Conservation (phyloP, 2,797 vertebrate genomes). For the Mionectes olivaceus region DNA sequence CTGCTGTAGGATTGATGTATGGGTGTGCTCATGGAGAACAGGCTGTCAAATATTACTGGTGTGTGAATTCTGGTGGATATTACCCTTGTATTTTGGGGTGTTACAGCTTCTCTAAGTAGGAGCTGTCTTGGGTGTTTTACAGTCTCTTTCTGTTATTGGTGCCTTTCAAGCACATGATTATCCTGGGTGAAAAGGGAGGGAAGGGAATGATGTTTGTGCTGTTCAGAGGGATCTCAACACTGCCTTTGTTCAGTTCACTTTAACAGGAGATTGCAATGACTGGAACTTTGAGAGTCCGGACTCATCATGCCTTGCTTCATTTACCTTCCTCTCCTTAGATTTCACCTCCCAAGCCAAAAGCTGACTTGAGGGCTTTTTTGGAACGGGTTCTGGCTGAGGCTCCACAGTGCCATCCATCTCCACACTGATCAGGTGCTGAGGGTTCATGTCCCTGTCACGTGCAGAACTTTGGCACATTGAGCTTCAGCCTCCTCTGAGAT, state of each 20-base stretch:
- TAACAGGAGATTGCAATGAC: background rate
- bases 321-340: background rate
- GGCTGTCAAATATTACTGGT: background rate
- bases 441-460: background rate
- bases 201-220: background rate
- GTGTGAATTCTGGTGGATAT: background rate
- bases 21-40: background rate
- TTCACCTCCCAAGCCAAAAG: background rate
- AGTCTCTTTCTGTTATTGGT: background rate
- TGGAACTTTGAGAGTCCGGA: background rate
- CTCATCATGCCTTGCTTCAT: background rate
- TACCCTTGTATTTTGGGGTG: background rate
- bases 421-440: background rate
- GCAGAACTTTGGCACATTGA: background rate
- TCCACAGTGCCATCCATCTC: rapidly evolving
- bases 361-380: background rate
- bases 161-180: background rate
- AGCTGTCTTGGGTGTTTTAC: background rate
- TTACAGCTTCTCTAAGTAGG: background rate
- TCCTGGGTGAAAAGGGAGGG: background rate
- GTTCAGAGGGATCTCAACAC: background rate
- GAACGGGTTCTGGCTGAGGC: background rate
- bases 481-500: background rate
- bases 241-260: background rate
- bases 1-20: background rate